Evolutionary conservation across 2,113 vertebrate species (phyloP).

Genomic region (Ceyx margarethae): DNA sequence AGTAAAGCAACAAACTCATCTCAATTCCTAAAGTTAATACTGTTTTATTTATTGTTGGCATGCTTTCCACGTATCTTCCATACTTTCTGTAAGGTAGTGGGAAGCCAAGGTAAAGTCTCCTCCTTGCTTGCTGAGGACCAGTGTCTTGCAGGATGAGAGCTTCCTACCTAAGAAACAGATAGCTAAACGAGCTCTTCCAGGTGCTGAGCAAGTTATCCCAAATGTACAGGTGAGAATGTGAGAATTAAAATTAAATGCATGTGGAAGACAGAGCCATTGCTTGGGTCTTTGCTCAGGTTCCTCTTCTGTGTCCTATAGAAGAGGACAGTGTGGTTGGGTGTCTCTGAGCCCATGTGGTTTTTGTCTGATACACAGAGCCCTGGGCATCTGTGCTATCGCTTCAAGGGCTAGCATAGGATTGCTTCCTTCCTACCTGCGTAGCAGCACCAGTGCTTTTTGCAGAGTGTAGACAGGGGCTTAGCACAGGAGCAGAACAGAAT

Average conservation of each 20-base stretch:
- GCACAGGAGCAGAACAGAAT: neutral
- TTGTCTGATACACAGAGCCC: neutral
- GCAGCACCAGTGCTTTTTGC: neutral
- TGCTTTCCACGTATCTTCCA: neutral
- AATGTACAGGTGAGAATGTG: neutral
- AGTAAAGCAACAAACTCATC: neutral
- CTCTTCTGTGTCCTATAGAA: neutral
- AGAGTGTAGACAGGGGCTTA: neutral
- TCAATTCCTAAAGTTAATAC: neutral
- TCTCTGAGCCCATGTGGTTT: rapidly evolving
- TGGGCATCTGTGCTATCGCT: rapidly evolving
- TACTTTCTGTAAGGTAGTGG: neutral
- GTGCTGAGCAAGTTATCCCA: neutral
- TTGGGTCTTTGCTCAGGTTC: neutral
- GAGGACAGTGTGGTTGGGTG: neutral
- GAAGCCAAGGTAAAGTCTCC: neutral
- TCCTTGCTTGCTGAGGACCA: neutral
- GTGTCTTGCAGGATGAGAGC: neutral
- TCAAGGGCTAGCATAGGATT: neutral
- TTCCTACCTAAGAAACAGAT: neutral
- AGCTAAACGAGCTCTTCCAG: neutral
- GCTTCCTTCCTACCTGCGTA: neutral
- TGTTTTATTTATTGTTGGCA: neutral
- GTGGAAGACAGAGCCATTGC: neutral
- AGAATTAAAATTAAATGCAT: neutral